These are phyloP conservation scores for Drosophila cognata DNA, from an alignment of 2,888 invertebrate genomes.

Conservation along the genomic window DNA sequence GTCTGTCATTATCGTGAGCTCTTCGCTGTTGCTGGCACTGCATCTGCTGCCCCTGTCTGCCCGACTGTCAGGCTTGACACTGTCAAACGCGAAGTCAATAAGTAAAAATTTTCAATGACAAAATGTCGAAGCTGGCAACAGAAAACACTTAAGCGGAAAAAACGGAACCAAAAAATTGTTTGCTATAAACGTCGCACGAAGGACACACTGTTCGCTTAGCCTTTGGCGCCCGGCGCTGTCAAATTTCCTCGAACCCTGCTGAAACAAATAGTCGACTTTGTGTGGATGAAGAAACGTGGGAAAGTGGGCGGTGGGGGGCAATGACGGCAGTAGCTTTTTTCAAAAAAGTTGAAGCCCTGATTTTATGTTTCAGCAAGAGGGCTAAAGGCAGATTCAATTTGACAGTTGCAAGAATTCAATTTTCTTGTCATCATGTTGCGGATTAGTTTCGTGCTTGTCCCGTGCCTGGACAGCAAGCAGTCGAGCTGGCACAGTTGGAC, in stretches of 20 bases:
- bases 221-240: conserved; percentile 50
- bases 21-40: conserved; percentile 21
- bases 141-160: conserved; percentile 60
- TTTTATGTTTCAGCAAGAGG: conserved; percentile 40
- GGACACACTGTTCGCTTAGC: conserved; percentile 40
- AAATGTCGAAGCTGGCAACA: conserved; percentile 51
- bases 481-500: conserved; percentile 55
- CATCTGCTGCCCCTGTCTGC: background rate
- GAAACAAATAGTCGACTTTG: conserved; percentile 37
- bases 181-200: conserved; percentile 21
- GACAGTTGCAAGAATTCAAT: conserved; percentile 81
- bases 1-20: conserved; percentile 79
- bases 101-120: conserved; percentile 63
- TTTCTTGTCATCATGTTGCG: conserved; percentile 81
- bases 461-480: conserved; percentile 5
- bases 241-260: conserved; percentile 40
- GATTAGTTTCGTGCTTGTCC: conserved; percentile 75
- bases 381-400: conserved; percentile 72
- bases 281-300: background rate
- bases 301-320: background rate
- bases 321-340: conserved; percentile 25
- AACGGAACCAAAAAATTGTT: conserved; percentile 36
- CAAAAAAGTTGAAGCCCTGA: conserved; percentile 61
- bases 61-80: conserved; percentile 11
- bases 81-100: conserved; percentile 70